Percentiles rank a stretch among this genome's conserved stretches.
Evolutionary conservation across 64 coral and sea anemone species (phyloP).

Genomic region (Actinia equina): DNA sequence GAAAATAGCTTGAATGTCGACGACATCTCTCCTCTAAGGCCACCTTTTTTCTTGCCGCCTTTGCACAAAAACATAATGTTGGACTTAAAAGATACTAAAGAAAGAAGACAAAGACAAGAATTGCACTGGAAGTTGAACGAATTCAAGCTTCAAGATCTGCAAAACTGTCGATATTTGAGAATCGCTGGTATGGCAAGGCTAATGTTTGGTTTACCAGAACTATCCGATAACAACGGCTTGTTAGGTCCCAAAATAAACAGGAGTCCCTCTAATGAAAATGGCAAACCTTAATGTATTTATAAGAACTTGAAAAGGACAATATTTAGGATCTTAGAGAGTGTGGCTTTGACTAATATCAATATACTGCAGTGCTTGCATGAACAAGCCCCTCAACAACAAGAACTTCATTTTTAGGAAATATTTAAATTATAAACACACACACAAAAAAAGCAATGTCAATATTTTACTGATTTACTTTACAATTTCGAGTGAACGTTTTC

Average conservation of each 20-base stretch:
- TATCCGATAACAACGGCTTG: background rate
- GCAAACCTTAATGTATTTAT: background rate
- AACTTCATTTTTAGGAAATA: no score
- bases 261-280: background rate
- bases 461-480: no score
- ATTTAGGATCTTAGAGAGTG: background rate
- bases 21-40: background rate
- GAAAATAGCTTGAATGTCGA: background rate
- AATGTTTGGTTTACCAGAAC: background rate
- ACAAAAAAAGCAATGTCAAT: no score
- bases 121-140: background rate
- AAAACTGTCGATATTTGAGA: constrained; percentile 16
- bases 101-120: constrained; percentile 14
- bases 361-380: background rate
- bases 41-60: constrained; percentile 20
- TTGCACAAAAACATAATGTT: constrained; percentile 3
- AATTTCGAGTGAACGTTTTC: no score
- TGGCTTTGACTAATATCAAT: background rate
- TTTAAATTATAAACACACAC: no score
- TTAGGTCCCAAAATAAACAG: background rate
- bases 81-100: constrained; percentile 7
- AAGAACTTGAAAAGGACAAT: background rate
- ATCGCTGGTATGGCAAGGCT: background rate
- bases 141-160: background rate
- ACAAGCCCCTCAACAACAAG: background rate